phyloP scores from a whole-genome alignment of 2,888 invertebrate species.

The Agonum fuliginosum region DNA sequence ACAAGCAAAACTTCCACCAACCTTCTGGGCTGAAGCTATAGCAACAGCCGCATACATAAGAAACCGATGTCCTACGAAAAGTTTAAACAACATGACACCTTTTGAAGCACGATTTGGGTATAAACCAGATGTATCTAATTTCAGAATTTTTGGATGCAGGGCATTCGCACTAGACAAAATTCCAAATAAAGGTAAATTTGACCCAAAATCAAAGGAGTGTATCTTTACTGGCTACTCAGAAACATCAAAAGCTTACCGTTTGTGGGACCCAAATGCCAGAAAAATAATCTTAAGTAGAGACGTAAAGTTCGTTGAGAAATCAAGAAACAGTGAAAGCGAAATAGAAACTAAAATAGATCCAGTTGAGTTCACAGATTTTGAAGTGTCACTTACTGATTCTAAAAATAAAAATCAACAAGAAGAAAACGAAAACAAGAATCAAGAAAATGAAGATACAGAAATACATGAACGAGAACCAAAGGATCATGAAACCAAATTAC shows the following conservation, averaged over 20 bases:
- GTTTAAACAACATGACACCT: constrained; percentile 57
- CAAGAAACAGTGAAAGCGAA: too few species aligned
- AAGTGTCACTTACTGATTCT: background rate
- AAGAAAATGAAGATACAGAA: too few species aligned
- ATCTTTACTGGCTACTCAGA: constrained; percentile 59
- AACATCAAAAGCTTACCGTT: background rate
- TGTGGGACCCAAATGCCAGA: constrained; percentile 15
- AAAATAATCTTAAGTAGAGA: constrained; percentile 59
- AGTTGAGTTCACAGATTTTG: background rate
- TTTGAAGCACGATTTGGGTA: constrained; percentile 52
- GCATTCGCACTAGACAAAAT: constrained; percentile 56
- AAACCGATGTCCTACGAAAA: constrained; percentile 66
- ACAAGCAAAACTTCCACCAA: constrained; percentile 63
- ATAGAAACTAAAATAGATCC: too few species aligned
- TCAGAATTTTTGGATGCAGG: constrained; percentile 60
- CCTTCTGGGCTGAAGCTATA: constrained; percentile 68
- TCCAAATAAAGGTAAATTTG: constrained; percentile 55
- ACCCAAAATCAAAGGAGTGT: constrained; percentile 47
- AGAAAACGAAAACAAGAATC: too few species aligned
- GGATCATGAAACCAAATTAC: too few species aligned
- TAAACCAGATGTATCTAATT: constrained; percentile 51
- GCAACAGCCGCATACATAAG: constrained; percentile 66
- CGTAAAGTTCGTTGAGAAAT: too few species aligned
- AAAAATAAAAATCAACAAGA: too few species aligned
- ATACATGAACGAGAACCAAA: too few species aligned